A percentile compares a stretch with the other conserved stretches of the same genome.
Conservation (phyloP, 2,797 vertebrate genomes). For the Crocodylus rhombifer region DNA sequence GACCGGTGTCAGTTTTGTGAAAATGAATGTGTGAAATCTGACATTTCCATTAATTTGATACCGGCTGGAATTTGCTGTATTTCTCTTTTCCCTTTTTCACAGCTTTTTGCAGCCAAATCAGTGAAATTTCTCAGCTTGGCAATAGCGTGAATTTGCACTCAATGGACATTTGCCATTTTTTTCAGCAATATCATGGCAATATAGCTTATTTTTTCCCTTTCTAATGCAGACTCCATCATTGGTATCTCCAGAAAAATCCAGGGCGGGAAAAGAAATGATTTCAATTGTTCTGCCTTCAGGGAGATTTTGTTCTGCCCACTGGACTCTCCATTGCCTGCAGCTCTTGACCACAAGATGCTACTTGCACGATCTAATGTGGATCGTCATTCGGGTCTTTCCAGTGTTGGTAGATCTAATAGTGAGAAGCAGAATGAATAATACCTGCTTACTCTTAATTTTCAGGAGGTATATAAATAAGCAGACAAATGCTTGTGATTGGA, state of each 20-base stretch:
- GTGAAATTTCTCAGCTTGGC: not conserved
- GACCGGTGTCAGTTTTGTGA: accelerated
- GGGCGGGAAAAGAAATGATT: not conserved
- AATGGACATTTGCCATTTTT: not conserved
- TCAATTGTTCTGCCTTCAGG: not conserved
- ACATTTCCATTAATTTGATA: not conserved
- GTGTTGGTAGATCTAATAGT: accelerated
- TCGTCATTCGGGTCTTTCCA: accelerated
- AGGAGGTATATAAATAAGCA: not conserved
- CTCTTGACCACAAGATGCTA: not conserved
- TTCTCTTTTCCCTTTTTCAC: not conserved
- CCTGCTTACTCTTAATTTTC: not conserved
- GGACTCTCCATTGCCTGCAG: not conserved
- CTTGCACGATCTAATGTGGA: not conserved
- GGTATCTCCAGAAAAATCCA: not conserved
- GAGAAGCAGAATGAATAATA: no score
- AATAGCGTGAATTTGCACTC: not conserved
- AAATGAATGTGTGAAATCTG: not conserved
- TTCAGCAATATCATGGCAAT: not conserved
- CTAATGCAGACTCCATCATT: not conserved
- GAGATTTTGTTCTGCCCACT: not conserved
- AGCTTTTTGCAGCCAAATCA: not conserved
- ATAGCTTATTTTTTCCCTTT: not conserved
- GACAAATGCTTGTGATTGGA: not conserved
- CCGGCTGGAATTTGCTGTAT: not conserved